Base-by-base conservation (phyloP, 2,888 invertebrate genomes). In the Apoderus coryli region DNA sequence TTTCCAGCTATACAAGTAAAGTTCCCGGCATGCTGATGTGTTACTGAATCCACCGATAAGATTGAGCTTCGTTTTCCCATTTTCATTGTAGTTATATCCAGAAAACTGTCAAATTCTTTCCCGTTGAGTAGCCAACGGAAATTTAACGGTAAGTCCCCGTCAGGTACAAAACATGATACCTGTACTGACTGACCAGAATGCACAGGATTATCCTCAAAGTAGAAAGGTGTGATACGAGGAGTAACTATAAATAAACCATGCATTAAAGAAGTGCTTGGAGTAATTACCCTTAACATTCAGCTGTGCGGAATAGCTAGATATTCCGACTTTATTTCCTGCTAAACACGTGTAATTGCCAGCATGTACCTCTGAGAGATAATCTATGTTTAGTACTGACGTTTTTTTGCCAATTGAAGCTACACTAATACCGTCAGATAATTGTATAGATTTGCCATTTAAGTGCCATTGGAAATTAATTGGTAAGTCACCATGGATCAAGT, bases 391-490 rank as follows among this genome's bases (percentile, higher is more conserved):
- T 49, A 74, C 65, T 39, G 72, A 74, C 39, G 73, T 69, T 54
- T 69, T 64, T 48, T 67, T 66, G 37, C 69, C 69, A 52, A 68
- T 72, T 9, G 9, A 5, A 54, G 67, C 71, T 40, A 76, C 67
- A 22, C 37, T 49, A 15, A 54, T 45, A 19, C 48, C 63, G 33
- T 60, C 57, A 39, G 57, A 54, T 44, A 67, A 56, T 40, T 65
- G 63, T 34, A 73, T 60, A 15, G 63, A 60, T 51, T 62, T 59
- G 37, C 64, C 67, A 49, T 79, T 72, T 46, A 79, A 66, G 44
- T 69, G 68, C 85, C 86, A 86, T 29, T 65, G 65, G 39, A 86
- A 73, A 42, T 66, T 69, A 37, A 86, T 65, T n/a, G 85, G 85
- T 44, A 76, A 63, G 61, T 86, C 84, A 37, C 86, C 81, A 48